Evolutionary conservation across 2,113 vertebrate species (phyloP).

Genomic region (Tachuris rubrigastra): DNA sequence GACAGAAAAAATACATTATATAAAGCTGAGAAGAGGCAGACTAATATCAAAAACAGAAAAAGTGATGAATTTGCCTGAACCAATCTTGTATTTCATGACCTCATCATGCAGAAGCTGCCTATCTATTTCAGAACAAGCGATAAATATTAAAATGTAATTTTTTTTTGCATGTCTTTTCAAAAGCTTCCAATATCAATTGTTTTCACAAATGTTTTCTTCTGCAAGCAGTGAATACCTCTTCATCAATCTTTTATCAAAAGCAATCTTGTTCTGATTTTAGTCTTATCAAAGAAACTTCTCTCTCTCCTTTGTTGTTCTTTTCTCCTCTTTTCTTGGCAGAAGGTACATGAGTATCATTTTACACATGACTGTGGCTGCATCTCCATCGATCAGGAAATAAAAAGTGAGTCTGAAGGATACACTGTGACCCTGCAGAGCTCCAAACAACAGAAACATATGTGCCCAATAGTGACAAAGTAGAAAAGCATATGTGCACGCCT

Average conservation of each 20-base stretch:
- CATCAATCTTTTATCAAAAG: conserved; percentile 76
- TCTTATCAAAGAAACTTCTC: conserved; percentile 50
- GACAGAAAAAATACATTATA: conserved; percentile 70
- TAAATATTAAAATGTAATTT: conserved; percentile 74
- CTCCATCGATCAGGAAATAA: conserved; percentile 58
- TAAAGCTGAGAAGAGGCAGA: conserved; percentile 29
- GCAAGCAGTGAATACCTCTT: conserved; percentile 60
- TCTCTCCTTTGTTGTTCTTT: background rate
- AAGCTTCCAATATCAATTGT: conserved; percentile 70
- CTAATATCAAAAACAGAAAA: conserved; percentile 56
- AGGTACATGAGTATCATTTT: conserved; percentile 67
- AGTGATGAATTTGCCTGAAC: conserved; percentile 71
- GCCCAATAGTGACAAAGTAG: background rate
- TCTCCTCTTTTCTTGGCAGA: conserved; percentile 41
- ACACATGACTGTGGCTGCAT: conserved; percentile 50
- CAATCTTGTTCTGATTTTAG: conserved; percentile 70
- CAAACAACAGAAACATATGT: conserved; percentile 7
- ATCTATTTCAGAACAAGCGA: conserved; percentile 60
- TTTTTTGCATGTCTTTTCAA: conserved; percentile 70
- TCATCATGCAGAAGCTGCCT: conserved; percentile 53
- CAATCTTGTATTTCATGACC: conserved; percentile 65
- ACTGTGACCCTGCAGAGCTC: conserved; percentile 7
- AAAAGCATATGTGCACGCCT: background rate
- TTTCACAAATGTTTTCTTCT: conserved; percentile 67
- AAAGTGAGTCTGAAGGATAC: conserved; percentile 52